A percentile compares a stretch with the other conserved stretches of the same genome.
Evolutionary conservation across 2,888 invertebrate species (phyloP).

Genomic region (Polietes domitor): DNA sequence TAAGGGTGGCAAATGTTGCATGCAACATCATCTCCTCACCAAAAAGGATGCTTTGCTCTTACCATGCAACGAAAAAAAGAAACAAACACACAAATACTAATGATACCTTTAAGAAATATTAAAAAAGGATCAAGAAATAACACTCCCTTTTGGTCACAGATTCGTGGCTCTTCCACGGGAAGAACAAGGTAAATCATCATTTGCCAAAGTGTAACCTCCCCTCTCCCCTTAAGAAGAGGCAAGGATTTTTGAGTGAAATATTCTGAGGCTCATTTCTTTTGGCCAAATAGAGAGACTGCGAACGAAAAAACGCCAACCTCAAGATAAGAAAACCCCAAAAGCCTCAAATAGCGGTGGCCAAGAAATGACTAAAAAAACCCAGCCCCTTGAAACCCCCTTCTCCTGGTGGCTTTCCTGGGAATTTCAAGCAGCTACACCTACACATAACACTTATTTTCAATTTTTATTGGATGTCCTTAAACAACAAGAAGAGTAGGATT

Average conservation of each 20-base stretch:
- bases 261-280: conserved; percentile 44
- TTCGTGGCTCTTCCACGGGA: too few relatives aligned
- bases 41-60: not conserved
- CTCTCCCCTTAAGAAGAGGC: not conserved
- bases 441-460: not conserved
- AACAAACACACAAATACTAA: not conserved
- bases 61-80: not conserved
- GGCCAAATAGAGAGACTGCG: conserved; percentile 18
- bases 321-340: conserved; percentile 66
- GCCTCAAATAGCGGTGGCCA: conserved; percentile 61
- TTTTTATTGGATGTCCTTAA: conserved; percentile 27
- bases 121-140: not conserved
- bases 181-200: not conserved
- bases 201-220: not conserved
- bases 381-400: conserved; percentile 2
- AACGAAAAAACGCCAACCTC: conserved; percentile 55
- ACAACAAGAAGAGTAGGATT: not conserved
- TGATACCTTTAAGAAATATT: not conserved
- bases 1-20: conserved; percentile 27
- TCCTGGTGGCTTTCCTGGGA: not conserved
- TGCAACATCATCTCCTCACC: not conserved
- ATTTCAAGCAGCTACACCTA: conserved; percentile 4
- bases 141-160: not conserved
- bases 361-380: conserved; percentile 29
- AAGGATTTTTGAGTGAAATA: conserved; percentile 20